Percentiles rank a stretch among this genome's conserved stretches.
Conservation (phyloP, 2,113 vertebrate species). For the Amphiprion ocellaris region DNA sequence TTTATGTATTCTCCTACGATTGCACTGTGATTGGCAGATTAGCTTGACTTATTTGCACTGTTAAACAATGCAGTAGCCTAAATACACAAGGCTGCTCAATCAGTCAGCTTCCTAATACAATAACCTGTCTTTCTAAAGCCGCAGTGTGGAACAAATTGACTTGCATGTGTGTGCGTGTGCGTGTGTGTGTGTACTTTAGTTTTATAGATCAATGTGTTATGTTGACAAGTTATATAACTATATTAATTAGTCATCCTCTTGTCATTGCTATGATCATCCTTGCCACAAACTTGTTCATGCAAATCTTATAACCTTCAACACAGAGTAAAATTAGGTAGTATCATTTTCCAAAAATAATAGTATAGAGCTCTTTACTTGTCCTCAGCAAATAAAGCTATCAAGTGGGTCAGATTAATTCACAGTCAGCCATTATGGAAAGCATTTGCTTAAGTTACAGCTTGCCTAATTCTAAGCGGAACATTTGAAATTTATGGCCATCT, state of each 20-base stretch:
- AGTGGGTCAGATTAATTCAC: conserved; percentile 8
- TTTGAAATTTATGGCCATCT: conserved; percentile 1
- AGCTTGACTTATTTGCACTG: conserved; percentile 69
- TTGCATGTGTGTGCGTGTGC: conserved; percentile 20
- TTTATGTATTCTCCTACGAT: conserved; percentile 25
- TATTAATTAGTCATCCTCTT: neutral
- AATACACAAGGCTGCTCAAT: conserved; percentile 64
- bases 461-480: neutral
- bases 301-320: neutral
- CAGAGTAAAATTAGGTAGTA: neutral
- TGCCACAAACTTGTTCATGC: neutral
- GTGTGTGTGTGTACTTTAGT: neutral
- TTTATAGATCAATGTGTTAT: neutral
- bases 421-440: conserved; percentile 8
- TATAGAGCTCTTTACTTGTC: neutral
- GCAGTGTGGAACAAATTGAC: conserved; percentile 11
- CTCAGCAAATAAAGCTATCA: conserved; percentile 16
- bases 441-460: conserved; percentile 19
- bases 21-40: conserved; percentile 67
- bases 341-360: neutral
- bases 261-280: neutral
- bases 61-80: conserved; percentile 65
- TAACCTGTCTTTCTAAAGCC: conserved; percentile 48
- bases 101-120: conserved; percentile 29
- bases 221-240: neutral